These are phyloP conservation scores for Ochotona princeps DNA, from an alignment of 2,113 vertebrate species.

Conservation along the genomic window DNA sequence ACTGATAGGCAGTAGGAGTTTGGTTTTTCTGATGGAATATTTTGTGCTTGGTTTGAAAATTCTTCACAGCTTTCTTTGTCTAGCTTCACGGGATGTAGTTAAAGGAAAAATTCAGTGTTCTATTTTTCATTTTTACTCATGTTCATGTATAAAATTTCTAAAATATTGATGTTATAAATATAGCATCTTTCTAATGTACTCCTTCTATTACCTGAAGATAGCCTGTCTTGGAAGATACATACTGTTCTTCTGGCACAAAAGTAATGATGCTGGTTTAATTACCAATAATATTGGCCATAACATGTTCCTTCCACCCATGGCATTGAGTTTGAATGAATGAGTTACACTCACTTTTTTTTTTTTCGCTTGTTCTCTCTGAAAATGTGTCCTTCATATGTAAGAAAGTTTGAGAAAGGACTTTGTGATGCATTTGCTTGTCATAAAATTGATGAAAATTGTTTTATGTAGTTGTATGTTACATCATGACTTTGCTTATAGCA, in stretches of 20 bases:
- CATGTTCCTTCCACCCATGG: not conserved
- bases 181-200: not conserved
- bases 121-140: conserved; percentile 14
- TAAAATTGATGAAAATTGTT: conserved; percentile 49
- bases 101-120: conserved; percentile 39
- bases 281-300: not conserved
- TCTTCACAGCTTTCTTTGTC: not conserved
- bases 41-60: conserved; percentile 44
- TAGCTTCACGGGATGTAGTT: conserved; percentile 40
- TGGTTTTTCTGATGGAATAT: not conserved
- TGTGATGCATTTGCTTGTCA: conserved; percentile 27
- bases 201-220: conserved; percentile 29
- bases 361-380: not conserved
- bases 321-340: conserved; percentile 16
- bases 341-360: not conserved
- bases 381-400: conserved; percentile 21
- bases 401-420: conserved; percentile 51
- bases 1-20: not conserved
- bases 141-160: conserved; percentile 28
- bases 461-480: not conserved
- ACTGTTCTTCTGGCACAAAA: not conserved
- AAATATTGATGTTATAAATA: conserved; percentile 35
- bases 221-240: not conserved
- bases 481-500: not conserved
- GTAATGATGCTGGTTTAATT: not conserved